These are phyloP conservation scores for Lateolabrax maculatus DNA, from an alignment of 2,797 vertebrate species.

Conservation along the genomic window DNA sequence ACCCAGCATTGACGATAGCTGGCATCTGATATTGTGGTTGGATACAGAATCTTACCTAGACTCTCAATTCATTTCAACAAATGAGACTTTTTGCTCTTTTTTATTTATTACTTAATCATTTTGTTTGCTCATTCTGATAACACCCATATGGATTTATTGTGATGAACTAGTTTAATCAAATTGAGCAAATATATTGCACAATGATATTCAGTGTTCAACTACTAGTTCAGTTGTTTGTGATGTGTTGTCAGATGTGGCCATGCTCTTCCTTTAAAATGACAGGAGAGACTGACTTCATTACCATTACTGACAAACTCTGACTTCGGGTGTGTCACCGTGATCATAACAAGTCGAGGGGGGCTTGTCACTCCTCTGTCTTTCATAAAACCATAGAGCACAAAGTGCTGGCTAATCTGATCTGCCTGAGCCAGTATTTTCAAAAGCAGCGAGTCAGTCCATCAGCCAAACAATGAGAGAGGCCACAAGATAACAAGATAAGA, in stretches of 20 bases:
- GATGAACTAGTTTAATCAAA: not conserved
- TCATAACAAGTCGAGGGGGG: slow-evolving; percentile 20
- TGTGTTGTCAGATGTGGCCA: not conserved
- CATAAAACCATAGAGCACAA: slow-evolving; percentile 49
- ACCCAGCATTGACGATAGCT: slow-evolving; percentile 53
- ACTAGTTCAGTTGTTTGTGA: not conserved
- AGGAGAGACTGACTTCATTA: not conserved
- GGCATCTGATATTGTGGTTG: slow-evolving; percentile 18
- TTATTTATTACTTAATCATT: not conserved
- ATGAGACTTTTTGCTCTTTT: not conserved
- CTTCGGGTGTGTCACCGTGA: slow-evolving; percentile 27
- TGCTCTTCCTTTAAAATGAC: not conserved
- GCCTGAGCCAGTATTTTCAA: slow-evolving; percentile 59
- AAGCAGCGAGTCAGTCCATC: slow-evolving; percentile 67
- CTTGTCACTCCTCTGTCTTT: slow-evolving; percentile 36
- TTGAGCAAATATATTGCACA: not conserved
- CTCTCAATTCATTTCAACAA: not conserved
- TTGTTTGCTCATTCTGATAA: not conserved
- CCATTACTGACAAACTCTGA: slow-evolving; percentile 18
- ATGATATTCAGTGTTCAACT: not conserved
- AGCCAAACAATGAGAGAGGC: slow-evolving; percentile 66
- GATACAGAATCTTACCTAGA: slow-evolving; percentile 21
- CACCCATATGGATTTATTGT: not conserved
- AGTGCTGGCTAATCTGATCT: slow-evolving; percentile 73
- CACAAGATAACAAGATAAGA: slow-evolving; percentile 74